Base-by-base conservation (phyloP, 2,888 invertebrate genomes). In the Drosophila acutilabella region DNA sequence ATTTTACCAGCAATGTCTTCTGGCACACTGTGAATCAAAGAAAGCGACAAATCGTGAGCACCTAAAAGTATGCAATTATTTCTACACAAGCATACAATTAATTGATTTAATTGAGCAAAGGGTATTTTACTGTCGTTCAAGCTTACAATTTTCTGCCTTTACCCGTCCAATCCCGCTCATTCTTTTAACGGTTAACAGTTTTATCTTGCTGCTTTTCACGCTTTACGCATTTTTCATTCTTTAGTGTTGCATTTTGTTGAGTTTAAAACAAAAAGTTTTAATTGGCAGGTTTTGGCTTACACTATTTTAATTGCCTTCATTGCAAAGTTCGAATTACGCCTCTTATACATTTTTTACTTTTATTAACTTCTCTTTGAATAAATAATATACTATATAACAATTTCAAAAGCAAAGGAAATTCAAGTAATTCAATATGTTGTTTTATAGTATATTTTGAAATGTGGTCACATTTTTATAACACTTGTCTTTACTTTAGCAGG, bases 261-360 rank as follows among this genome's bases (percentile, higher is more conserved):
- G 16, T 57, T 50, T 53, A 38, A 14, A 20, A 18, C 47, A 14
- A 20, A 53, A 69, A 71, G 56, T 72, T 70, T 65, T 65, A 72
- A 71, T 69, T 62, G 57, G 57, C 53, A 57, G 18, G 50, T 51
- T 60, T 52, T 53, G 42, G 18, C 18, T 30, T 30, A n/a, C 38
- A 18, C 50, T 44, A 18, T 67, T 70, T 57, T 57, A 62, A 70
- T 67, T 52, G 60, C 38, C 51, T 52, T 33, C 60, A 60, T 51
- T 56, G 41, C 41, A 45, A 67, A 67, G 52, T 52, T 61, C 13
- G 52, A 52, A 61, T 57, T 61, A 42, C 57, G 47, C 16, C 44
- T n/a, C 47, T 60, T 52, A 20, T 51, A 57, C 4, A 18, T 48
- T 44, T 0, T 23, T 23, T 13, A 44, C 33, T 48, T 44, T 26